Conservation (phyloP, 2,888 invertebrate genomes). For the Eupithecia dodoneata region DNA sequence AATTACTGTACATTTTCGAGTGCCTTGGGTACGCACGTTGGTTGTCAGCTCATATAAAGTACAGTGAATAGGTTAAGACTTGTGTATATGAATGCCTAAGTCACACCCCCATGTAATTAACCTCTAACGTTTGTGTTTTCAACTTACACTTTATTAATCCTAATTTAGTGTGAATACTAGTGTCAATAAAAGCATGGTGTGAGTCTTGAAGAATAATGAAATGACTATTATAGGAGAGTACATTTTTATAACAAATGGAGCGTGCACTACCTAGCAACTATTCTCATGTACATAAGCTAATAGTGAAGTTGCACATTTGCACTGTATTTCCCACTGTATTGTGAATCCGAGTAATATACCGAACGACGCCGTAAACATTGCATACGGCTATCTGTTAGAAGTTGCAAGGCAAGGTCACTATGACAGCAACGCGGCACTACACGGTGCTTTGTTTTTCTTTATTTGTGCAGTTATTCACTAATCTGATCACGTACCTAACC, state of each 20-base stretch:
- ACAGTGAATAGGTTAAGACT: not conserved
- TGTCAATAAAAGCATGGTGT: conserved; percentile 3
- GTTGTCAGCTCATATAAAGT: not conserved
- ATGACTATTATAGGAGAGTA: not conserved
- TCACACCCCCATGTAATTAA: not conserved
- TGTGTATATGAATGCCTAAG: not conserved
- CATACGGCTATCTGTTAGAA: conserved; percentile 53
- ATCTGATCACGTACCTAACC: conserved; percentile 44
- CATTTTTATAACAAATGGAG: not conserved
- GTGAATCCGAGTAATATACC: conserved; percentile 28
- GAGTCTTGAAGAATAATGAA: not conserved
- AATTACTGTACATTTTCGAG: not conserved
- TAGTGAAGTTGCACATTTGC: conserved; percentile 20
- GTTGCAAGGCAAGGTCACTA: conserved; percentile 46
- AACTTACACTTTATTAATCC: not conserved
- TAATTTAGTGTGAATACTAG: not conserved
- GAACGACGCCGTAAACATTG: conserved; percentile 38
- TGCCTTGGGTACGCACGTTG: not conserved
- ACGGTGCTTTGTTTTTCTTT: conserved; percentile 64
- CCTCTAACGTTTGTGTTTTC: not conserved
- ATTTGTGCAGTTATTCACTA: conserved; percentile 59
- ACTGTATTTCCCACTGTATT: conserved; percentile 22
- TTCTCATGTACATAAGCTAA: conserved; percentile 3
- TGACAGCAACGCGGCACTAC: conserved; percentile 51
- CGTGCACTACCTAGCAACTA: not conserved